phyloP scores from a whole-genome alignment of 2,797 vertebrate genomes.

The Chiropotes sagulatus region DNA sequence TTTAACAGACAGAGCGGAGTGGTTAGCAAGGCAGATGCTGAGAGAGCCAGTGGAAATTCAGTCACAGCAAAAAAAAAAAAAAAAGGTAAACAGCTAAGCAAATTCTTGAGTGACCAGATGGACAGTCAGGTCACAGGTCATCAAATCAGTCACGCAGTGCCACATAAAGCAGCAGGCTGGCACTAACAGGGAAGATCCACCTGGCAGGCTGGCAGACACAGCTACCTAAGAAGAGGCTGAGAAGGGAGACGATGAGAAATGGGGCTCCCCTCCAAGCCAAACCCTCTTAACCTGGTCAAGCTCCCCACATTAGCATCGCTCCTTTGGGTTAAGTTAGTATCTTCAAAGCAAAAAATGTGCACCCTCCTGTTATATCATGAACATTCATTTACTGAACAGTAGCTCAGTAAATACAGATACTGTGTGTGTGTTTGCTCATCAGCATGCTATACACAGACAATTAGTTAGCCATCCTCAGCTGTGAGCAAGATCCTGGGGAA shows the following conservation, averaged over 20 bases:
- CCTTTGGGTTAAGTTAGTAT: conserved; percentile 31
- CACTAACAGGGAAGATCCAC: conserved; percentile 67
- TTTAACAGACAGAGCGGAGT: conserved; percentile 58
- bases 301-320: background rate
- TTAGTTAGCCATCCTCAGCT: background rate
- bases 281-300: background rate
- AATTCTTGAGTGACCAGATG: conserved; percentile 71
- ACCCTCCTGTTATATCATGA: background rate
- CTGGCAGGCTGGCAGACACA: conserved; percentile 55
- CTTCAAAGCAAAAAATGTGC: background rate
- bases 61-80: conserved; percentile 58
- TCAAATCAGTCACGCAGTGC: conserved; percentile 69
- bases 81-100: background rate
- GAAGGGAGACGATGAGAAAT: background rate
- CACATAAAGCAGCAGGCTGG: conserved; percentile 67
- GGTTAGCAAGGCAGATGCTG: conserved; percentile 71
- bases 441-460: background rate
- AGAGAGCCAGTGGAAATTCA: conserved; percentile 63
- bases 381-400: background rate
- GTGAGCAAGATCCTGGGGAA: background rate
- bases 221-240: background rate
- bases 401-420: background rate
- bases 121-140: conserved; percentile 76
- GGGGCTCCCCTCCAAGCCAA: background rate
- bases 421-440: background rate